Conservation (phyloP, 2,113 vertebrate genomes). For the Siphamia tubifer region DNA sequence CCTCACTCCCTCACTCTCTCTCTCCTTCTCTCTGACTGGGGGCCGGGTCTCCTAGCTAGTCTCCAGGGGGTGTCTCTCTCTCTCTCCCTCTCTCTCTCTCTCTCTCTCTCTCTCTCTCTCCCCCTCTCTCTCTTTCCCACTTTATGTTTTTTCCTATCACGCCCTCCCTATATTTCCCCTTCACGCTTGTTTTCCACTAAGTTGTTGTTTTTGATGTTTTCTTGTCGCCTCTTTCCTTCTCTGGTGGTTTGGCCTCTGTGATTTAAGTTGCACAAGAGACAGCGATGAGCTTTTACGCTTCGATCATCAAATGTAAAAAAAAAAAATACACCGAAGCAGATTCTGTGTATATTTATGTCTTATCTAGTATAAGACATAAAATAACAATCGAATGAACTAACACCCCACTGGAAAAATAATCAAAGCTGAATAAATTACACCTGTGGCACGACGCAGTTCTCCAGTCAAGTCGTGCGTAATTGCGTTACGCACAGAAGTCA, state of each 20-base stretch:
- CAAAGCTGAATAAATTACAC: background rate
- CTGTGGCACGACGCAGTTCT: background rate
- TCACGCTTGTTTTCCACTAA: constrained; percentile 20
- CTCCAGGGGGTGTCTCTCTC: constrained; percentile 66
- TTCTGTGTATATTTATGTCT: background rate
- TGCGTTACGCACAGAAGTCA: constrained; percentile 10
- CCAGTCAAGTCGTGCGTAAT: constrained; percentile 39
- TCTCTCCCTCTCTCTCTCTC: constrained; percentile 42
- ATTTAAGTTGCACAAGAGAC: background rate
- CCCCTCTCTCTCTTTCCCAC: constrained; percentile 34
- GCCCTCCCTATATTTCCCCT: constrained; percentile 40
- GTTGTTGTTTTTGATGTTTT: constrained; percentile 36
- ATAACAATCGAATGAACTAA: background rate
- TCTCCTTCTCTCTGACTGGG: constrained; percentile 72
- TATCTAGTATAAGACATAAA: background rate
- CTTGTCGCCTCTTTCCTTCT: background rate
- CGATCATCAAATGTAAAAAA: constrained; percentile 15
- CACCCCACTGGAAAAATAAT: background rate
- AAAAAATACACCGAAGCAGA: background rate
- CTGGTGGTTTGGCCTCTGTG: background rate
- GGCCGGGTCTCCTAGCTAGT: constrained; percentile 69
- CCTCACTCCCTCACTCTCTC: constrained; percentile 76
- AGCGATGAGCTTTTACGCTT: background rate
- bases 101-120: too few relatives aligned
- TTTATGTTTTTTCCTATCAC: constrained; percentile 15